Evolutionary conservation across 2,113 vertebrate genomes (phyloP).

Genomic region (Rhinopomastus cyanomelas): DNA sequence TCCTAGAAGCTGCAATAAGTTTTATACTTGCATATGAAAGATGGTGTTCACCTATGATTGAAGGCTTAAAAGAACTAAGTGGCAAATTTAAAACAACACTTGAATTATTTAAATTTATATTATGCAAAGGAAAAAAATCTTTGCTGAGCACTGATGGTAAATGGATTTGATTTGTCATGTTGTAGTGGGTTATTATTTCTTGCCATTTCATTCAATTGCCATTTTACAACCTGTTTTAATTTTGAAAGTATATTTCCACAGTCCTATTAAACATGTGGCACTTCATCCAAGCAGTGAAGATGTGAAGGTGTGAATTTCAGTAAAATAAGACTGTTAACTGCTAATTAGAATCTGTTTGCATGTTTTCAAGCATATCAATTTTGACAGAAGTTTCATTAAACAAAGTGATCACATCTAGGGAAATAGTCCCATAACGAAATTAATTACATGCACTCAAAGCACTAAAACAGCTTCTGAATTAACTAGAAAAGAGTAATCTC

Average conservation of each 20-base stretch:
- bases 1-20: neutral
- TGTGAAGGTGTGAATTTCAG: constrained; percentile 4
- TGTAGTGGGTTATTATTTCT: neutral
- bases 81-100: neutral
- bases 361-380: neutral
- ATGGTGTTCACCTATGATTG: neutral
- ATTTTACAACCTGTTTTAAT: neutral
- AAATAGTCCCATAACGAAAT: neutral
- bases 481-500: neutral
- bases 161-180: neutral
- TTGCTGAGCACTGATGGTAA: neutral
- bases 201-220: neutral
- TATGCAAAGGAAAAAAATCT: neutral
- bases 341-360: neutral
- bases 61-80: neutral
- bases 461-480: neutral
- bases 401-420: neutral
- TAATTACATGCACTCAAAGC: neutral
- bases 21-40: neutral
- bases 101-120: neutral
- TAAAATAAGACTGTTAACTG: neutral
- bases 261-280: neutral
- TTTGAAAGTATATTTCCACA: neutral
- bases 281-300: neutral
- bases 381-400: constrained; percentile 26